phyloP scores from a whole-genome alignment of 2,797 vertebrate species.

The Lacerta bilineata region DNA sequence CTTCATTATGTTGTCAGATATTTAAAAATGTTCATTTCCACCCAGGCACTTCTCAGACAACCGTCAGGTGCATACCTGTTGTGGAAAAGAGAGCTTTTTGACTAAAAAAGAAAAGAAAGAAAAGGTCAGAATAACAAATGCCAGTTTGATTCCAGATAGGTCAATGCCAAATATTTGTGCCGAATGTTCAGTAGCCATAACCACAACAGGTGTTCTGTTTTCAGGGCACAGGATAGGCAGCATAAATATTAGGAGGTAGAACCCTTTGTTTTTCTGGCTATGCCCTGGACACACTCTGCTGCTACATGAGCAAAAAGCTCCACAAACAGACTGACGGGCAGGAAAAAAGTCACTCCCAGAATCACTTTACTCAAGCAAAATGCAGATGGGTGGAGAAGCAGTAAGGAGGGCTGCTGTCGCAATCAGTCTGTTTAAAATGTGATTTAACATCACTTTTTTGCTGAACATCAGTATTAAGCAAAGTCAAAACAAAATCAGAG shows the following conservation, averaged over 20 bases:
- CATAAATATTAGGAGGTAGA: constrained; percentile 41
- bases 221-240: constrained; percentile 56
- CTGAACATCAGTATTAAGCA: constrained; percentile 87
- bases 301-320: constrained; percentile 43
- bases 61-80: constrained; percentile 29
- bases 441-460: constrained; percentile 68
- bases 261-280: constrained; percentile 31
- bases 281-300: constrained; percentile 26
- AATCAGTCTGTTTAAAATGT: constrained; percentile 72
- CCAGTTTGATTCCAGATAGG: constrained; percentile 60
- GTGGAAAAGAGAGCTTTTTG: constrained; percentile 30
- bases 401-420: constrained; percentile 78
- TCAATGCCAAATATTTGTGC: constrained; percentile 61
- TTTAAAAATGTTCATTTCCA: constrained; percentile 53
- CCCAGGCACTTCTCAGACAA: constrained; percentile 49
- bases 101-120: not conserved
- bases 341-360: constrained; percentile 36
- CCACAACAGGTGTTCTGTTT: not conserved
- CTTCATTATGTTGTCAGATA: constrained; percentile 49
- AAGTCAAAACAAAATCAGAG: constrained; percentile 78
- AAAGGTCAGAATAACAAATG: constrained; percentile 46
- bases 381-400: constrained; percentile 73
- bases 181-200: constrained; percentile 59
- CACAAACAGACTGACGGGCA: constrained; percentile 37
- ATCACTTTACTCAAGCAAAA: constrained; percentile 52